A percentile compares a stretch with the other conserved stretches of the same genome.
Conservation (phyloP, 1,140 invertebrate genomes). For the Zophobas atratus region DNA sequence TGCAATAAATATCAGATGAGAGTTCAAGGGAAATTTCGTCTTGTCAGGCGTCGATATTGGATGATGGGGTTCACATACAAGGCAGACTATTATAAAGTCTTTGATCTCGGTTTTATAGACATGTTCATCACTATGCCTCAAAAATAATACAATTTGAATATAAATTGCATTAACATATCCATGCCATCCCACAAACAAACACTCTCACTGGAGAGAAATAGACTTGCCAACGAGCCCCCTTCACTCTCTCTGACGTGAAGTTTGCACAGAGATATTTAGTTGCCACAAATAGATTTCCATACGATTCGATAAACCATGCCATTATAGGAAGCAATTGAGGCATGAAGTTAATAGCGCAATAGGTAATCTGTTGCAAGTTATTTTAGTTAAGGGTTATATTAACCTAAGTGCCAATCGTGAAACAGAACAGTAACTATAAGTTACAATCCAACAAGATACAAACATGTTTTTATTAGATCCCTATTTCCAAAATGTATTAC, state of each 20-base stretch:
- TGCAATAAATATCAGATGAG: constrained; percentile 39
- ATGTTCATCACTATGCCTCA: constrained; percentile 41
- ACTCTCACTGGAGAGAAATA: constrained; percentile 15
- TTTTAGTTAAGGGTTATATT: no score
- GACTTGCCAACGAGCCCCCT: constrained; percentile 16
- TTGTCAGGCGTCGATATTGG: constrained; percentile 34
- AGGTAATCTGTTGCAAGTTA: no score
- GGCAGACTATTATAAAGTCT: constrained; percentile 39
- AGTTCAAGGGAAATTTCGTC: constrained; percentile 38
- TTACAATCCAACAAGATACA: no score
- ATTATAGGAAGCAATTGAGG: no score
- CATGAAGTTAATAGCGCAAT: no score
- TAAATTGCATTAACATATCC: constrained; percentile 46
- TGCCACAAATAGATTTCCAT: not conserved
- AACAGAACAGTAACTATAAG: no score
- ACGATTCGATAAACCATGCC: no score
- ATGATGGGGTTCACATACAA: constrained; percentile 21
- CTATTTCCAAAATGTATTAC: no score
- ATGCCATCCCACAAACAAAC: constrained; percentile 28
- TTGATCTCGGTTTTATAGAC: constrained; percentile 46
- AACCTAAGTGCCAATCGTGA: no score
- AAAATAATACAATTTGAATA: constrained; percentile 49
- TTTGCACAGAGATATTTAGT: not conserved
- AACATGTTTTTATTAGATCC: no score
- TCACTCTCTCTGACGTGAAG: not conserved